Conservation (phyloP, 1,140 invertebrate species). For the Nasonia vitripennis region DNA sequence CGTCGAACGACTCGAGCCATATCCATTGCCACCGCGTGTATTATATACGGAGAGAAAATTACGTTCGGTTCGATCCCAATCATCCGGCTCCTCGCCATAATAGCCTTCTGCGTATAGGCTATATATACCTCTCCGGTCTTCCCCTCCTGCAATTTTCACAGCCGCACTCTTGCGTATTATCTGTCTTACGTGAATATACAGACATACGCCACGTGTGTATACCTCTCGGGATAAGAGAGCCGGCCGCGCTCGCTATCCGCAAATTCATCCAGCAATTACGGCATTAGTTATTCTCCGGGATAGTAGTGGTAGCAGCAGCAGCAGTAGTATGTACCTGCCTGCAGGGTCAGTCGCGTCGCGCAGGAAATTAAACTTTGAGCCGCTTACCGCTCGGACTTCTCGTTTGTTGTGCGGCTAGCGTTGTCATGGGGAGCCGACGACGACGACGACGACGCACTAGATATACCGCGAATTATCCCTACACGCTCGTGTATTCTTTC, state of each 20-base stretch:
- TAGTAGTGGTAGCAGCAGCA: neutral
- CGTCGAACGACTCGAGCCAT: neutral
- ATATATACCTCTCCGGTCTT: neutral
- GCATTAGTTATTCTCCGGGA: slow-evolving; percentile 36
- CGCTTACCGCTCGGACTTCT: slow-evolving; percentile 68
- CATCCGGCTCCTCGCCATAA: slow-evolving; percentile 23
- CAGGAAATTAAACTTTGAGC: slow-evolving; percentile 74
- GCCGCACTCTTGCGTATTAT: neutral
- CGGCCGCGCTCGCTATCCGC: neutral
- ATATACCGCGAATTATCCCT: slow-evolving; percentile 68
- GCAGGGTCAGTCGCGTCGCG: slow-evolving; percentile 54
- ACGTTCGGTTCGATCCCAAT: slow-evolving; percentile 39
- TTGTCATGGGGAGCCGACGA: slow-evolving; percentile 69
- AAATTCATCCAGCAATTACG: neutral
- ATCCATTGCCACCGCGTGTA: neutral
- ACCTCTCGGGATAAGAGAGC: neutral
- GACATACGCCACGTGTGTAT: too few species aligned
- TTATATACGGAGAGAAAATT: slow-evolving; percentile 42
- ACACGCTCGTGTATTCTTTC: neutral
- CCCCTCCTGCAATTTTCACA: neutral
- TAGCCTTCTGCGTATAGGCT: neutral
- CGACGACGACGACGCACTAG: slow-evolving; percentile 45
- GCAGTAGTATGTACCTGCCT: neutral
- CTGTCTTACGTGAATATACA: neutral
- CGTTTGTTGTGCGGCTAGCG: slow-evolving; percentile 70